Evolutionary conservation across 2,113 vertebrate genomes (phyloP).

Genomic region (Marmota monax): DNA sequence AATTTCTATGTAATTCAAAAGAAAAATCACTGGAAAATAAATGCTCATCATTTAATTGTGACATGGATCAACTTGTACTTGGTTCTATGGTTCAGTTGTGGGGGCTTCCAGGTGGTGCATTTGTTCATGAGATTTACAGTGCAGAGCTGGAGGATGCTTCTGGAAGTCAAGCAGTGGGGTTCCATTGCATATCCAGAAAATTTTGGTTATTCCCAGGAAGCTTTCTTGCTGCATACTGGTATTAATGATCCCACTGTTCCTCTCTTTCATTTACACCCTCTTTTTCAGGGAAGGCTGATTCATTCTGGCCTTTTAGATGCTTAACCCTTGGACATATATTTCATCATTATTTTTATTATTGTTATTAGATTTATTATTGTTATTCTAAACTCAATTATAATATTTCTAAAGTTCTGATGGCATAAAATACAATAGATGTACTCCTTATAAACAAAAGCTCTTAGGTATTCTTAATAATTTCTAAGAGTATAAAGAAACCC

Average conservation of each 20-base stretch:
- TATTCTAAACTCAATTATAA: background rate
- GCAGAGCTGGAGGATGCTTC: slow-evolving; percentile 47
- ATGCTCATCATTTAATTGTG: slow-evolving; percentile 57
- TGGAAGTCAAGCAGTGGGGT: slow-evolving; percentile 65
- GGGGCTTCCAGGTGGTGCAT: slow-evolving; percentile 43
- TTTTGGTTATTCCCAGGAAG: slow-evolving; percentile 67
- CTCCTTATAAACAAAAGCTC: background rate
- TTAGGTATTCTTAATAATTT: background rate
- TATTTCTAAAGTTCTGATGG: background rate
- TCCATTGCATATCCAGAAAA: slow-evolving; percentile 71
- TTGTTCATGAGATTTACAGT: slow-evolving; percentile 8
- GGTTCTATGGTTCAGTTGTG: slow-evolving; percentile 68
- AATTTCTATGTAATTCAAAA: slow-evolving; percentile 80
- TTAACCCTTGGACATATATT: slow-evolving; percentile 86
- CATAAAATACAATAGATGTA: background rate
- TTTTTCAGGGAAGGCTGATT: slow-evolving; percentile 88
- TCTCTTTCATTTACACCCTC: slow-evolving; percentile 86
- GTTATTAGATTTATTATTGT: background rate
- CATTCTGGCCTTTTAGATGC: slow-evolving; percentile 89
- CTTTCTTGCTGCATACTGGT: background rate
- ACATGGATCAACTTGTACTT: slow-evolving; percentile 59
- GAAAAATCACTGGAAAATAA: slow-evolving; percentile 80
- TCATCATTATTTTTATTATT: no score
- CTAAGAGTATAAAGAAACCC: background rate
- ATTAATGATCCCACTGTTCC: slow-evolving; percentile 86